Conservation (phyloP, 2,888 invertebrate genomes). For the Nephrotoma flavescens region DNA sequence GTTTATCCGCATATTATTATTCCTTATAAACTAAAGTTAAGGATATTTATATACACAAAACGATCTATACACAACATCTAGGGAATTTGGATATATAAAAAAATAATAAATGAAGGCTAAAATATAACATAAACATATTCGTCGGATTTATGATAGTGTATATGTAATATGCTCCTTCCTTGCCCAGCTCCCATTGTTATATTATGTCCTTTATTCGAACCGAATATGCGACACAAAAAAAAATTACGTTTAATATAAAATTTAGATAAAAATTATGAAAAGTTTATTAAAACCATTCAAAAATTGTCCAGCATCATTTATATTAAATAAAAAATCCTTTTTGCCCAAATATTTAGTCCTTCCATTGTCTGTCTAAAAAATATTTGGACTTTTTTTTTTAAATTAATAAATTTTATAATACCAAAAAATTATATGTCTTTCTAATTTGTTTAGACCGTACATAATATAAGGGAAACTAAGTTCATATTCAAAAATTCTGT, state of each 20-base stretch:
- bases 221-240: neutral
- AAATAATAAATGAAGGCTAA: conserved; percentile 8
- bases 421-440: neutral
- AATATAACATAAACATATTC: neutral
- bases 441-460: neutral
- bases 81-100: conserved; percentile 6
- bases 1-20: neutral
- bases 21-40: neutral
- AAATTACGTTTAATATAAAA: neutral
- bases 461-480: neutral
- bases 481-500: neutral
- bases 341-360: neutral
- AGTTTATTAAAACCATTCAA: neutral
- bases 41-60: neutral
- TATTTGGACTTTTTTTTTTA: neutral
- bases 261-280: neutral
- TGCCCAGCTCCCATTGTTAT: neutral
- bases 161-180: neutral
- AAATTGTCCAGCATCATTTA: neutral
- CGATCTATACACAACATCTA: conserved; percentile 2
- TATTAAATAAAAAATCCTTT: neutral
- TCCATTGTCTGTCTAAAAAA: neutral
- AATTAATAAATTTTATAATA: neutral
- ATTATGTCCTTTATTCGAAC: neutral
- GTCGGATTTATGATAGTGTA: neutral